Base-by-base conservation (phyloP, 1,140 invertebrate genomes). In the Drosophila setifemur region DNA sequence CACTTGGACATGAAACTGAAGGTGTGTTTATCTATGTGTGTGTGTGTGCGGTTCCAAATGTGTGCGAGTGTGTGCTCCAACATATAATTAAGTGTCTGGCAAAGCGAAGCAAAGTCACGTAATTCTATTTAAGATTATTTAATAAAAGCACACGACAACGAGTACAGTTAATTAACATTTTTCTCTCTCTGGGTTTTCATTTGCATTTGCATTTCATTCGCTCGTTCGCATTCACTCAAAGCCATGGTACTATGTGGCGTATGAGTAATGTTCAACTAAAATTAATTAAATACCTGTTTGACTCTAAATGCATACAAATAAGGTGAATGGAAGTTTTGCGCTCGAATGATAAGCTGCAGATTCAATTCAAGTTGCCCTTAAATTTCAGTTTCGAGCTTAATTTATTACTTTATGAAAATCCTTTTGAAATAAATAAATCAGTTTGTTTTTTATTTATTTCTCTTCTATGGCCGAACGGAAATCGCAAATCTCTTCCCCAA, bases 71-170 rank as follows among this genome's bases (percentile, higher is more conserved):
- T 50, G 55, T 33, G 31, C 18, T 31, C 21, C 33, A 37, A 48
- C 37, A 61, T 68, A 72, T 72, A 77, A 77, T 77, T 72, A 77
- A 77, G 73, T 72, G 68, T 66, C 68, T 61, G 60, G 64, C 72
- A 60, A 67, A 64, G 73, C 68, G 61, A 43, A 54, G 64, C 74
- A 78, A 78, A 78, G 74, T 78, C 74, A 78, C 73, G 74, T 78
- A 78, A 68, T 77, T 78, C 73, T 78, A 77, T 78, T 77, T 78
- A 77, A 78, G 74, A 68, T 77, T 77, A 78, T 78, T 78, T 77
- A 77, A 78, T 78, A 72, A 72, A 68, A 68, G 52, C 52, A 78
- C 66, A 76, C 67, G 50, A 55, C 67, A 50, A 63, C 44, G 28
- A 55, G 73, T 39, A 60, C 73, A 64, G 67, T 78, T 78, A 77